These are phyloP conservation scores for Acrocephalus arundinaceus DNA, from an alignment of 2,113 vertebrate genomes.

Conservation along the genomic window DNA sequence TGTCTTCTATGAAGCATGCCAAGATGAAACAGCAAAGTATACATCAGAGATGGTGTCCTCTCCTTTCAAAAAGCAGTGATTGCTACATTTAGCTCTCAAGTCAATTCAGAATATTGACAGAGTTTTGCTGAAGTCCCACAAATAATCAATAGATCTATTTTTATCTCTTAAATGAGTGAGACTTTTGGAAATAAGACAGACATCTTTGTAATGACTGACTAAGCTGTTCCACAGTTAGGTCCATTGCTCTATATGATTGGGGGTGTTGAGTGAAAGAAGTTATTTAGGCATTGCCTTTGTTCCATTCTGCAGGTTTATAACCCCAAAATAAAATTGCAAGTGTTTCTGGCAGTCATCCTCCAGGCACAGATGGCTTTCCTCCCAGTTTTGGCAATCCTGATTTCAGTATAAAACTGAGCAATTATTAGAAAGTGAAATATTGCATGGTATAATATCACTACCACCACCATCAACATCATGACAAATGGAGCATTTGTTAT, in stretches of 20 bases:
- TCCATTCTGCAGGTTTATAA: constrained; percentile 49
- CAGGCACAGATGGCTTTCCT: constrained; percentile 53
- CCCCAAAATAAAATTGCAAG: constrained; percentile 49
- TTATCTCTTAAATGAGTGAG: background rate
- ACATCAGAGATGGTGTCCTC: background rate
- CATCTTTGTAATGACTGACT: constrained; percentile 21
- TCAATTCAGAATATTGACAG: constrained; percentile 39
- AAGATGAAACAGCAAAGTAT: constrained; percentile 39
- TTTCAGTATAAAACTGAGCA: constrained; percentile 64
- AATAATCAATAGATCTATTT: constrained; percentile 32
- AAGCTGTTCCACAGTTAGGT: constrained; percentile 3
- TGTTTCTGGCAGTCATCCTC: constrained; percentile 50
- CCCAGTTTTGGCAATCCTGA: constrained; percentile 50
- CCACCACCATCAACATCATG: constrained; percentile 4
- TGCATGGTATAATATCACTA: constrained; percentile 23
- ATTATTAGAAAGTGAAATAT: constrained; percentile 69
- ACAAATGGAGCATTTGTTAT: constrained; percentile 25
- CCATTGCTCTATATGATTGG: background rate
- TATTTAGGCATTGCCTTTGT: constrained; percentile 41
- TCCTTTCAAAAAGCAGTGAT: constrained; percentile 21
- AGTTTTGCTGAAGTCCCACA: constrained; percentile 34
- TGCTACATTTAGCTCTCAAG: constrained; percentile 44
- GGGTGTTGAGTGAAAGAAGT: constrained; percentile 10
- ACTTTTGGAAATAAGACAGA: constrained; percentile 53
- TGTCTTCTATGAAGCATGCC: constrained; percentile 49